Evolutionary conservation across 2,797 vertebrate genomes (phyloP).

Genomic region (Antrozous pallidus): DNA sequence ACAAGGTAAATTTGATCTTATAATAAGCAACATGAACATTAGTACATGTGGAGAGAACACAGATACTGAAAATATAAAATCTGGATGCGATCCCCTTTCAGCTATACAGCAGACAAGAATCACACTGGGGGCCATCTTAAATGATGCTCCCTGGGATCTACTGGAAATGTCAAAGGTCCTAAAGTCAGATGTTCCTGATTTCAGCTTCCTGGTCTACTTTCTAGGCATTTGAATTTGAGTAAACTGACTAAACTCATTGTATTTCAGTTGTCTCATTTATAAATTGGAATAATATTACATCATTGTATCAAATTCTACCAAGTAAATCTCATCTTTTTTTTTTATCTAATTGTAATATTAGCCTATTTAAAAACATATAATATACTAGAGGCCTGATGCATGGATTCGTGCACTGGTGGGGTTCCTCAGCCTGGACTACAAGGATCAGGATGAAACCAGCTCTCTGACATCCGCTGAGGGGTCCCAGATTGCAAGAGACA

Average conservation of each 20-base stretch:
- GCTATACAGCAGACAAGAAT: background rate
- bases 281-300: background rate
- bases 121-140: background rate
- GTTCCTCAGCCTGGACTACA: too few relatives aligned
- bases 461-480: too few relatives aligned
- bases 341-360: background rate
- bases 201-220: background rate
- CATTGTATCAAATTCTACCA: slow-evolving; percentile 9
- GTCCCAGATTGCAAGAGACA: background rate
- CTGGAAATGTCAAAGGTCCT: background rate
- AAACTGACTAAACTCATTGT: background rate
- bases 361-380: background rate
- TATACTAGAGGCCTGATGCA: background rate
- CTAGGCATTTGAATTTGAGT: background rate
- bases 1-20: background rate
- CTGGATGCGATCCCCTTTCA: background rate
- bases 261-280: background rate
- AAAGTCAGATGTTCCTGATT: background rate
- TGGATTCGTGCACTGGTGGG: too few relatives aligned
- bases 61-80: background rate
- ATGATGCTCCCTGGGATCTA: background rate
- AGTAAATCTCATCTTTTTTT: background rate
- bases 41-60: background rate
- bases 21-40: background rate
- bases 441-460: too few relatives aligned